Base-by-base conservation (phyloP, 1,140 invertebrate genomes). In the Popillia japonica region DNA sequence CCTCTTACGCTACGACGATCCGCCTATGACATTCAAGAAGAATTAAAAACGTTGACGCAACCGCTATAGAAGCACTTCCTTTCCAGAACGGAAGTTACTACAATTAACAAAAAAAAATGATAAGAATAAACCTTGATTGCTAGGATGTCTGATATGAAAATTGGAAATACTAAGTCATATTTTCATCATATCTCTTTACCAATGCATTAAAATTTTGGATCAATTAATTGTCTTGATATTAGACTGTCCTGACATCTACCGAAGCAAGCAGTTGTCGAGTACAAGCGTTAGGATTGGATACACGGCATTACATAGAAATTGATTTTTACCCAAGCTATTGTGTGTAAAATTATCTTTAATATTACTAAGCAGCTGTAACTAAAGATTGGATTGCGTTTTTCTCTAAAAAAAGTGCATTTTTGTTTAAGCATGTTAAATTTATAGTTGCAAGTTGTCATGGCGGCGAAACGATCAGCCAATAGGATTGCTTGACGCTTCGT, bases 401-500 rank as follows among this genome's bases (percentile, higher is more conserved):
- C 17, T 44, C 14, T 74, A 74, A 41, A 41, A 17, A 40, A 44
- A 74, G 72, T 74, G 72, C 17, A 74, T 76, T 76, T 76, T 59
- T 68, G 34, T 79, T 75, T 68, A 68, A 34, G 61, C 61, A 68
- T 68, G 61, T 68, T 68, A 68, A 68, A 68, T 82, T 79, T 81
- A 81, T 83, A 84, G 76, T 84, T 86, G 84, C 83, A 85, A 85
- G 89, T 89, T 89, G 88, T 90, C 89, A 91, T 91, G 90, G 90
- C 90, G 89, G 90, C 87, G 85, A 87, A 83, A 79, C 84, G 84
- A 87, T 89, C 86, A 86, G 89, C 90, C 90, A 91, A 91, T 91
- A 86, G 87, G 87, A 89, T 86, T 86, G 87, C 86, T 87, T 87
- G 87, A 89, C 89, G 86, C 83, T 86, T 88, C 86, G 87, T 87